Evolutionary conservation across 2,113 vertebrate genomes (phyloP).

Genomic region (Elachura formosa): DNA sequence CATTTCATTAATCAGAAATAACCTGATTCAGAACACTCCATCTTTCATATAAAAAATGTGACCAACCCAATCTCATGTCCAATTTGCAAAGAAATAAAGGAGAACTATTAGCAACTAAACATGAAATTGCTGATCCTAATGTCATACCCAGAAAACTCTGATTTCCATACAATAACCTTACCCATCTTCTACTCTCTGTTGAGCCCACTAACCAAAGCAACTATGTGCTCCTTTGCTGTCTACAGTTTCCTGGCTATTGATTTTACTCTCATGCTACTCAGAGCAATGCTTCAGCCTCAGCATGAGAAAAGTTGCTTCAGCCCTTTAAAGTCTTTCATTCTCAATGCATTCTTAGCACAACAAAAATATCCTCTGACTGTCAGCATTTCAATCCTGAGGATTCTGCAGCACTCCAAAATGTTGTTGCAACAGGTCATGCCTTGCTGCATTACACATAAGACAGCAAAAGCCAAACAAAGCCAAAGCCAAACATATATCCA

Average conservation of each 20-base stretch:
- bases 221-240: not conserved
- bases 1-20: not conserved
- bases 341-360: not conserved
- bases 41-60: not conserved
- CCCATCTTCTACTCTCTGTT: not conserved
- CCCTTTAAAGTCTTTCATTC: not conserved
- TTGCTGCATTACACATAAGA: not conserved
- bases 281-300: not conserved
- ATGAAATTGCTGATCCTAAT: not conserved
- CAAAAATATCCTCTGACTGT: not conserved
- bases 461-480: not conserved
- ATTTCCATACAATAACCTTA: not conserved
- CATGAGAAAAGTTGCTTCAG: not conserved
- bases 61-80: not conserved
- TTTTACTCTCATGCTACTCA: not conserved
- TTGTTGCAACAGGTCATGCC: not conserved
- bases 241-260: not conserved
- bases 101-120: not conserved
- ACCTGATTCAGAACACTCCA: not conserved
- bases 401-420: not conserved
- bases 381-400: not conserved
- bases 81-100: not conserved
- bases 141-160: not conserved
- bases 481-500: not conserved
- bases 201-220: not conserved